phyloP scores from a whole-genome alignment of 2,888 invertebrate species.

The Agriopis marginaria region DNA sequence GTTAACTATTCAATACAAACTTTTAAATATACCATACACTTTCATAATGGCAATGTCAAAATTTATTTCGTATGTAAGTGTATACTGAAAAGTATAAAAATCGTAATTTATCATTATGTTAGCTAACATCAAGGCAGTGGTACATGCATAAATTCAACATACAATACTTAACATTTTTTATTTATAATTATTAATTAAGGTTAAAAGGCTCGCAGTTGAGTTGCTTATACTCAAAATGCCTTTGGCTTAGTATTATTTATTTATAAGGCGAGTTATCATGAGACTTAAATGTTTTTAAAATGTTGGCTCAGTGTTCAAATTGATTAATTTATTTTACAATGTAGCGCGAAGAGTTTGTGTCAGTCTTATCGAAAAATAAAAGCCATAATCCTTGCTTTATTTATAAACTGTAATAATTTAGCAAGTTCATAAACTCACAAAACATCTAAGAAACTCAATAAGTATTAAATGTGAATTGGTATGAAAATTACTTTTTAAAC shows the following conservation, averaged over 20 bases:
- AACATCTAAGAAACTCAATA: background rate
- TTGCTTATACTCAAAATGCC: slow-evolving; percentile 36
- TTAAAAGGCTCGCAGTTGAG: slow-evolving; percentile 41
- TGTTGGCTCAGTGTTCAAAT: slow-evolving; percentile 14
- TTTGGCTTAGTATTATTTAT: slow-evolving; percentile 42
- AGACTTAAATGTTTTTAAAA: slow-evolving; percentile 25
- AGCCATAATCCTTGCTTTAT: background rate
- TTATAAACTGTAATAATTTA: background rate
- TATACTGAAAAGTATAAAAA: slow-evolving; percentile 58
- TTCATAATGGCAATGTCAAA: slow-evolving; percentile 34
- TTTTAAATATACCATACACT: slow-evolving; percentile 37
- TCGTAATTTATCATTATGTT: slow-evolving; percentile 65
- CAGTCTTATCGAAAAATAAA: slow-evolving; percentile 52
- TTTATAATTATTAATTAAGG: slow-evolving; percentile 59
- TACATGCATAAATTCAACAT: slow-evolving; percentile 68
- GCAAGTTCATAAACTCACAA: no score
- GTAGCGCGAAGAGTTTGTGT: slow-evolving; percentile 28
- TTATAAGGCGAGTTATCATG: slow-evolving; percentile 53
- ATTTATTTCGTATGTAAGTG: slow-evolving; percentile 9
- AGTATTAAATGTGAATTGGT: background rate
- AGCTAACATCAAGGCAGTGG: slow-evolving; percentile 79
- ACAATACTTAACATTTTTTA: slow-evolving; percentile 58
- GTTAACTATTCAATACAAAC: slow-evolving; percentile 30
- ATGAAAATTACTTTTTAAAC: background rate
- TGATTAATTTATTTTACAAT: slow-evolving; percentile 12